Evolutionary conservation across 2,113 vertebrate genomes (phyloP).

Genomic region (Oryzias curvinotus): DNA sequence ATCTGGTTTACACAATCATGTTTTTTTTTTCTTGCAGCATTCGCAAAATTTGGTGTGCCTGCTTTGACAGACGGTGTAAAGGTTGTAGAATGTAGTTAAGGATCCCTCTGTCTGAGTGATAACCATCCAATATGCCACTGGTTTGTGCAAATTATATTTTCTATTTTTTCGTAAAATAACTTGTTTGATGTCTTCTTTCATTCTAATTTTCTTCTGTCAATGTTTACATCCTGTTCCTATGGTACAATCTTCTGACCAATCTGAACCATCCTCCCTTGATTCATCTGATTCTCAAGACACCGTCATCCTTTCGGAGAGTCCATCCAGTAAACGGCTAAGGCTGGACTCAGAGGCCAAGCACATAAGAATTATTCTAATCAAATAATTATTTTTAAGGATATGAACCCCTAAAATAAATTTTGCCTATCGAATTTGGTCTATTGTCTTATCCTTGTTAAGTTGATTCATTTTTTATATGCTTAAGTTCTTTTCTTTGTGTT

Average conservation of each 20-base stretch:
- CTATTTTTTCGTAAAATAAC: background rate
- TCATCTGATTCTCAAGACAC: no score
- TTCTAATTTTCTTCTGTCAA: background rate
- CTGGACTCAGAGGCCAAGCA: conserved; percentile 2
- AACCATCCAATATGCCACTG: no score
- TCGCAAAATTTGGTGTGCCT: no score
- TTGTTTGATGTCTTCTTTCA: background rate
- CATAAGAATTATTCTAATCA: background rate
- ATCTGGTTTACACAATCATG: no score
- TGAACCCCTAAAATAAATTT: background rate
- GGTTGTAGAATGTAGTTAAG: no score
- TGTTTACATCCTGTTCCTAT: background rate
- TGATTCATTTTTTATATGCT: background rate
- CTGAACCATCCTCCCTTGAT: no score
- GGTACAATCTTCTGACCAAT: background rate
- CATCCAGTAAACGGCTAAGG: background rate
- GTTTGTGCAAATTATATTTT: no score
- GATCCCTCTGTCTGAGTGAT: no score
- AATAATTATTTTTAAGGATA: background rate
- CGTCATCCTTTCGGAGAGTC: no score
- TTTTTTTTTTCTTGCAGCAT: no score
- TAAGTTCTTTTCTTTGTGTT: conserved; percentile 1
- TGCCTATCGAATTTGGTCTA: background rate
- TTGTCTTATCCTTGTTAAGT: background rate
- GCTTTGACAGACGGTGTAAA: no score